phyloP scores from a whole-genome alignment of 1,140 invertebrate species.

The Helicoverpa zea region DNA sequence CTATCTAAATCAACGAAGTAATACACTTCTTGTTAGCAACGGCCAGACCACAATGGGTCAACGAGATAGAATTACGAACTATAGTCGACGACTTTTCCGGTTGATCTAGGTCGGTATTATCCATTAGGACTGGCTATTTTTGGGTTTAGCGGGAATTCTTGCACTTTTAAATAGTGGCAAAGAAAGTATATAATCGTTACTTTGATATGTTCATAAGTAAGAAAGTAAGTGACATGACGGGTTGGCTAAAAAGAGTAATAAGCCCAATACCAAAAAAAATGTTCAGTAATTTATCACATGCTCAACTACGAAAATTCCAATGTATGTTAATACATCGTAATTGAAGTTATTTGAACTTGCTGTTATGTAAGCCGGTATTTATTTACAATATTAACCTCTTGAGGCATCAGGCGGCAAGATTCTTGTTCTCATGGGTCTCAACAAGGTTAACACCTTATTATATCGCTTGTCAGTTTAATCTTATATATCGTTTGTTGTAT shows the following conservation, averaged over 20 bases:
- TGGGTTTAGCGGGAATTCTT: not conserved
- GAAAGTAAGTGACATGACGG: too few relatives aligned
- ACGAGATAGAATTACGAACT: slow-evolving; percentile 9
- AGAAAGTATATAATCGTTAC: too few relatives aligned
- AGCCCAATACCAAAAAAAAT: too few relatives aligned
- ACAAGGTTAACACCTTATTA: not conserved
- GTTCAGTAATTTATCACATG: too few relatives aligned
- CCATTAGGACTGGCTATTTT: not conserved
- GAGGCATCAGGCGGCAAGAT: not conserved
- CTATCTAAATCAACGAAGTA: not conserved
- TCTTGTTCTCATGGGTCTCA: not conserved
- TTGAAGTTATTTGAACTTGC: not conserved
- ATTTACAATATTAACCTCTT: not conserved
- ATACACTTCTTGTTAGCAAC: not conserved
- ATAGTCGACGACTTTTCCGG: not conserved
- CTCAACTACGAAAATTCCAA: not conserved
- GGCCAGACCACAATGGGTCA: slow-evolving; percentile 3
- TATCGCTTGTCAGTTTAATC: not conserved
- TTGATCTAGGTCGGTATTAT: slow-evolving; percentile 12
- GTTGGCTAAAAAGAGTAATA: too few relatives aligned
- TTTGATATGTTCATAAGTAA: too few relatives aligned
- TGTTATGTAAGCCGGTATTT: not conserved
- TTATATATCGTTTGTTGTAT: not conserved
- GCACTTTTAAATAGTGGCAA: too few relatives aligned
- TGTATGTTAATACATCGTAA: not conserved